Evolutionary conservation across 2,113 vertebrate species (phyloP).

Genomic region (Sylvilagus bachmani): DNA sequence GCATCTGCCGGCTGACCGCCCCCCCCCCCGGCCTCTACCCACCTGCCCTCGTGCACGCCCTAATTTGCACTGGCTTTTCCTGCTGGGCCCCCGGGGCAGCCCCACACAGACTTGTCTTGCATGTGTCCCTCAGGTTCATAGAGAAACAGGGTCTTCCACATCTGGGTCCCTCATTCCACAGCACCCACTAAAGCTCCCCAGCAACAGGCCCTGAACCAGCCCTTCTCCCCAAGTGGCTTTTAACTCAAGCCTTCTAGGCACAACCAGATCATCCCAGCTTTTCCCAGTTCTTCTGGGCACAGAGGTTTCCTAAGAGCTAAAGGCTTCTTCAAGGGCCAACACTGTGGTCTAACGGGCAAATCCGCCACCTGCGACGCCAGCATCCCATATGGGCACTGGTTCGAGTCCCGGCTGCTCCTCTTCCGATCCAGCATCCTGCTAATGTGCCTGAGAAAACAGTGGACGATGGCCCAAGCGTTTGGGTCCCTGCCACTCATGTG

Average conservation of each 20-base stretch:
- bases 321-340: neutral
- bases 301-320: neutral
- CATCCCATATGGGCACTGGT: too few relatives aligned
- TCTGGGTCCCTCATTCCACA: neutral
- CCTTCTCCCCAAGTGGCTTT: neutral
- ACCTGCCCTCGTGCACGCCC: neutral
- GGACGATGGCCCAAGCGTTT: too few relatives aligned
- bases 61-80: neutral
- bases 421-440: too few relatives aligned
- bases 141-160: neutral
- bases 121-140: neutral
- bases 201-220: neutral
- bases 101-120: rapidly evolving
- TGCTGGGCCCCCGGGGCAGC: too few relatives aligned
- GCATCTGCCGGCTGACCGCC: neutral
- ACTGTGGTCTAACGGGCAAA: too few relatives aligned
- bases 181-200: neutral
- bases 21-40: neutral
- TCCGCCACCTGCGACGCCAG: too few relatives aligned
- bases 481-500: too few relatives aligned
- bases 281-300: neutral
- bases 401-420: too few relatives aligned
- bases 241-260: neutral
- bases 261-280: neutral
- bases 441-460: too few relatives aligned